Percentiles rank a stretch among this genome's conserved stretches.
Evolutionary conservation across 2,888 invertebrate species (phyloP).

Genomic region (Parnassius smintheus): DNA sequence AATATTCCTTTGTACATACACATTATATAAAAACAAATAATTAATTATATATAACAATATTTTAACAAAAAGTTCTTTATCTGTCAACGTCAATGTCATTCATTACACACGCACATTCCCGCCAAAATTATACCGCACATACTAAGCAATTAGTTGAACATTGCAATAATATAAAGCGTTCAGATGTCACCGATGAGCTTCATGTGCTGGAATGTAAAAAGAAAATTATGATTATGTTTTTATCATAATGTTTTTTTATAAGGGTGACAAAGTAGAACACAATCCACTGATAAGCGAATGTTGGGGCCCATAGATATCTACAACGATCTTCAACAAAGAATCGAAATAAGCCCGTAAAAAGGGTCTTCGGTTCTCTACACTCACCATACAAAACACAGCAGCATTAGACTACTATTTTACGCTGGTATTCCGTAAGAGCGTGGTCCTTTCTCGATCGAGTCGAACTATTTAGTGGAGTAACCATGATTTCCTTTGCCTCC

Average conservation of each 20-base stretch:
- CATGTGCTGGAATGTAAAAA: conserved; percentile 54
- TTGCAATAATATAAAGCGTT: conserved; percentile 34
- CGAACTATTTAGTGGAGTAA: not conserved
- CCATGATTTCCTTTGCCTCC: not conserved
- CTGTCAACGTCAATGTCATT: conserved; percentile 6
- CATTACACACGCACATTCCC: conserved; percentile 1
- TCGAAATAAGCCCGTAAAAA: too few species aligned
- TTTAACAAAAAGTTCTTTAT: not conserved
- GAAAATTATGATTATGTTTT: not conserved
- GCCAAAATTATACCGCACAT: conserved; percentile 4
- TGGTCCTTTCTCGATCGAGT: too few species aligned
- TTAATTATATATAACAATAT: not conserved
- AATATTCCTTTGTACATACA: not conserved
- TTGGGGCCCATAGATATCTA: too few species aligned
- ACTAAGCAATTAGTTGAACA: conserved; percentile 23
- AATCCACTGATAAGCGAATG: too few species aligned
- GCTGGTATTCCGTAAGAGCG: too few species aligned
- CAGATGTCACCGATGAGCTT: conserved; percentile 29
- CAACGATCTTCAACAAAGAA: too few species aligned
- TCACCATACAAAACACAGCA: not conserved
- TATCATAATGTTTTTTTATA: not conserved
- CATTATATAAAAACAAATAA: not conserved
- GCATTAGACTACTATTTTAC: too few species aligned
- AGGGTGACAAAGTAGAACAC: not conserved
- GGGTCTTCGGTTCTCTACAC: not conserved